Evolutionary conservation across 2,888 invertebrate species (phyloP).

Genomic region (Caenorhabditis sinica): DNA sequence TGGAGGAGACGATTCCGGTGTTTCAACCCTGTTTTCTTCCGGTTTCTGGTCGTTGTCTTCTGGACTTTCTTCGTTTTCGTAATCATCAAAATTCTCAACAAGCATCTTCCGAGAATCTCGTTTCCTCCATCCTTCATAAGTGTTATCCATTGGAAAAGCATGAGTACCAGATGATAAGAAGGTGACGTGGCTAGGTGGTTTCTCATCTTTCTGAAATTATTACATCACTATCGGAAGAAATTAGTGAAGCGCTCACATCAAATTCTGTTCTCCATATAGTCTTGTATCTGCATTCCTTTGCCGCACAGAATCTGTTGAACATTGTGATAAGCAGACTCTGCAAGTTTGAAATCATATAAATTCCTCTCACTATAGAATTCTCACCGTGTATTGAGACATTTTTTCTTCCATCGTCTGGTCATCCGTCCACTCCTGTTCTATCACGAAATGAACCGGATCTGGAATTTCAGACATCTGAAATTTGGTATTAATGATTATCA

Average conservation of each 20-base stretch:
- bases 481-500: background rate
- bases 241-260: slow-evolving; percentile 41
- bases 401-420: slow-evolving; percentile 8
- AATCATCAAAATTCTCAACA: background rate
- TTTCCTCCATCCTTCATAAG: slow-evolving; percentile 31
- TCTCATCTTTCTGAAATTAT: slow-evolving; percentile 43
- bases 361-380: background rate
- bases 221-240: background rate
- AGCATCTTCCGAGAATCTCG: slow-evolving; percentile 1
- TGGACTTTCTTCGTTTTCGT: background rate
- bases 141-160: slow-evolving; percentile 48
- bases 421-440: background rate
- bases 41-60: background rate
- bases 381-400: background rate
- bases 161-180: slow-evolving; percentile 13
- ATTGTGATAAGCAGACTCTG: slow-evolving; percentile 48
- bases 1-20: background rate
- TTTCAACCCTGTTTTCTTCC: background rate
- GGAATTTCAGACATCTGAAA: background rate
- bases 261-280: slow-evolving; percentile 65
- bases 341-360: background rate
- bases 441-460: background rate
- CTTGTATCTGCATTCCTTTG: slow-evolving; percentile 63
- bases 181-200: background rate
- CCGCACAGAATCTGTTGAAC: slow-evolving; percentile 60